A percentile compares a stretch with the other conserved stretches of the same genome.
These are phyloP conservation scores for Sminthopsis crassicaudata DNA, from an alignment of 2,113 vertebrate genomes.

Conservation along the genomic window DNA sequence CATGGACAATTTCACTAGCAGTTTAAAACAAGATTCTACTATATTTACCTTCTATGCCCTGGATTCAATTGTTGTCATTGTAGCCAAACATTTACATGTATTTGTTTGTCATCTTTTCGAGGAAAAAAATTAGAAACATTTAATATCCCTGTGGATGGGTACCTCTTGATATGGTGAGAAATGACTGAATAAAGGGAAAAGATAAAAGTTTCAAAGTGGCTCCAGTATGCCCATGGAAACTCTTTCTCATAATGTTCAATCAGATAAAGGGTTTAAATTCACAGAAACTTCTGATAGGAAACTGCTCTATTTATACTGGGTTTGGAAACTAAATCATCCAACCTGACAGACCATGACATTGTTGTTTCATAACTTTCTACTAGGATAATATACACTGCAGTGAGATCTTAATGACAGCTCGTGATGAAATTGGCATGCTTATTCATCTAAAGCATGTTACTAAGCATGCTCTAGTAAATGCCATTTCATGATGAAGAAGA, in stretches of 20 bases:
- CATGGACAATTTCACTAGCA: neutral
- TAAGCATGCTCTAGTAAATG: neutral
- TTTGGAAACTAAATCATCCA: conserved; percentile 27
- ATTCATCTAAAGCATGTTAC: neutral
- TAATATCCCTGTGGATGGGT: neutral
- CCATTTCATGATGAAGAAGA: neutral
- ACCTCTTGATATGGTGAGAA: conserved; percentile 22
- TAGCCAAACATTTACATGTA: neutral
- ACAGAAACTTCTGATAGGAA: neutral
- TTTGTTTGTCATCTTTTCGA: neutral
- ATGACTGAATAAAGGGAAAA: conserved; percentile 6
- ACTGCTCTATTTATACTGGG: neutral
- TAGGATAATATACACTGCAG: neutral
- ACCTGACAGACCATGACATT: neutral
- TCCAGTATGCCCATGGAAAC: conserved; percentile 7
- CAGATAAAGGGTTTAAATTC: conserved; percentile 22
- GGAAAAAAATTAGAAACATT: conserved; percentile 26
- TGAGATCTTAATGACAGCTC: neutral
- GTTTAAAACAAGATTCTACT: neutral
- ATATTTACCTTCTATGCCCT: neutral
- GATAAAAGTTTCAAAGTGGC: conserved; percentile 7
- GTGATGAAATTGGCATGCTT: neutral
- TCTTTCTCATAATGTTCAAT: conserved; percentile 32
- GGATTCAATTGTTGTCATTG: neutral
- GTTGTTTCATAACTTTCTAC: neutral